Conservation (phyloP, 92 coral and sea anemone species). For the Porites evermanni region DNA sequence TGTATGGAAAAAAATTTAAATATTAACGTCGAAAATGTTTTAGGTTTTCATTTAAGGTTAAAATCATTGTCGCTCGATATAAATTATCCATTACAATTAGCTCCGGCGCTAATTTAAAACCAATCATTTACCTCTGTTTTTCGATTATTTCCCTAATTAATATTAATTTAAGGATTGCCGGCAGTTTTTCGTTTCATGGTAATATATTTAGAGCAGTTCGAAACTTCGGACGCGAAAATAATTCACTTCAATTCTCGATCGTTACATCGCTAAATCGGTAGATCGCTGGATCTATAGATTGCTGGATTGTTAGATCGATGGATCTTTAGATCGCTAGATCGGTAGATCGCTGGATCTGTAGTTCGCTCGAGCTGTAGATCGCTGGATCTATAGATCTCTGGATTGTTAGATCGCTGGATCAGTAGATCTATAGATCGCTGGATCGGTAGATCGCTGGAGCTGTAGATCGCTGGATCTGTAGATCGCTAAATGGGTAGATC, state of each 20-base stretch:
- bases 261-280: too few species aligned
- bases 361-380: too few species aligned
- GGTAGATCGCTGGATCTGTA: too few species aligned
- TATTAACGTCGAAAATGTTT: not conserved
- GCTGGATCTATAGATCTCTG: too few species aligned
- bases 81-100: conserved; percentile 21
- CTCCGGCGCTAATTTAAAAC: conserved; percentile 1
- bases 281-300: too few species aligned
- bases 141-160: not conserved
- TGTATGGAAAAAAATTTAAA: not conserved
- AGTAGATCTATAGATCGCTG: too few species aligned
- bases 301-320: too few species aligned
- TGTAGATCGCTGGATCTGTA: too few species aligned
- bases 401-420: too few species aligned
- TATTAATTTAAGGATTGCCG: not conserved
- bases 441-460: too few species aligned
- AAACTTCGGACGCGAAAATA: not conserved
- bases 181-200: not conserved
- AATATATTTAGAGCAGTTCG: not conserved
- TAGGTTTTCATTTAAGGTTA: conserved; percentile 7
- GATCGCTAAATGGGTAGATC: too few species aligned
- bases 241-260: not conserved
- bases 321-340: too few species aligned
- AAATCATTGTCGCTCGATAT: not conserved
- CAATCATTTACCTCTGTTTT: conserved; percentile 5